Percentiles rank a stretch among this genome's conserved stretches.
Evolutionary conservation across 2,113 vertebrate species (phyloP).

Genomic region (Tupaia chinensis): DNA sequence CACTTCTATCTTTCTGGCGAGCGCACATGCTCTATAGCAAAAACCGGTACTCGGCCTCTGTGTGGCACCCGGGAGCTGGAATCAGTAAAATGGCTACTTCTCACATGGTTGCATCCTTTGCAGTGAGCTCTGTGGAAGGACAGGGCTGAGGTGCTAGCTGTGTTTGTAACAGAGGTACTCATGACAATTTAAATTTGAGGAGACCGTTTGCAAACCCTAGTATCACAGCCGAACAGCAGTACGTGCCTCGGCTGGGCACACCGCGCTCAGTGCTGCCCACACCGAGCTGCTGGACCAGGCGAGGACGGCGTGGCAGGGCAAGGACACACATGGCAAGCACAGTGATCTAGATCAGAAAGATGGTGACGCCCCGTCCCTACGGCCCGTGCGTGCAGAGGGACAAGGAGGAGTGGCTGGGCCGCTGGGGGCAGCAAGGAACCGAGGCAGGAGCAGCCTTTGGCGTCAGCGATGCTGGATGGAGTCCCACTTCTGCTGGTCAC

Average conservation of each 20-base stretch:
- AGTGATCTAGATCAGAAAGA: neutral
- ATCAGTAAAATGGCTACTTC: neutral
- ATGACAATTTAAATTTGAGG: neutral
- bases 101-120: neutral
- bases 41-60: too few relatives aligned
- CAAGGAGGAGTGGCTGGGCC: neutral
- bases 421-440: neutral
- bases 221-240: neutral
- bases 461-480: neutral
- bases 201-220: neutral
- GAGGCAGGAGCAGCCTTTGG: fast-evolving
- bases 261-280: neutral
- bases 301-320: neutral
- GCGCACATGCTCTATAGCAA: too few relatives aligned
- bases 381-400: neutral
- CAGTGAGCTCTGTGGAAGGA: neutral
- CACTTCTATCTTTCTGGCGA: too few relatives aligned
- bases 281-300: fast-evolving
- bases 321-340: fast-evolving
- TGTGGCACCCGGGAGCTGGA: fast-evolving
- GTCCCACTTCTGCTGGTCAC: neutral
- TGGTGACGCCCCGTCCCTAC: fast-evolving
- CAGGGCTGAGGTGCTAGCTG: neutral
- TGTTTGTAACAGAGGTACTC: neutral
- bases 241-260: neutral